Percentiles rank a stretch among this genome's conserved stretches.
Conservation (phyloP, 2,888 invertebrate genomes). For the Laspeyria flexula region DNA sequence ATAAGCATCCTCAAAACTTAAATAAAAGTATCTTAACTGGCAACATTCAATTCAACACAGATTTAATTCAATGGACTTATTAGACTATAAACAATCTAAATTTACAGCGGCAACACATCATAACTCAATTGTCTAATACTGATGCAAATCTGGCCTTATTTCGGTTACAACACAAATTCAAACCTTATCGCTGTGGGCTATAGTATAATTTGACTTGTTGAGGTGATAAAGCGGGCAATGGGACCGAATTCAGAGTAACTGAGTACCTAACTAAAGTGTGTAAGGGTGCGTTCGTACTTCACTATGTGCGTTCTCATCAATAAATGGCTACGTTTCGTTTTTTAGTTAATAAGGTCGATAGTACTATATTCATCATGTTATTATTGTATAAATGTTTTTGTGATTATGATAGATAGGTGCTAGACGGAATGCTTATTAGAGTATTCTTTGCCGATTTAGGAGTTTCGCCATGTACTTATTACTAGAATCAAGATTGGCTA, state of each 20-base stretch:
- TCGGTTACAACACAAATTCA: not conserved
- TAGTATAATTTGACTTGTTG: not conserved
- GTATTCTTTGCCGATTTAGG: too few relatives aligned
- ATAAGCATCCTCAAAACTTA: not conserved
- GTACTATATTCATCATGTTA: too few relatives aligned
- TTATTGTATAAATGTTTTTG: too few relatives aligned
- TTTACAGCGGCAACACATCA: conserved; percentile 33
- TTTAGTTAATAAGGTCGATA: too few relatives aligned
- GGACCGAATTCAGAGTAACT: conserved; percentile 23
- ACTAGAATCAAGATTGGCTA: too few relatives aligned
- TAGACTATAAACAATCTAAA: conserved; percentile 30
- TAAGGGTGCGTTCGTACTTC: conserved; percentile 2
- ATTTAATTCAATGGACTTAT: conserved; percentile 33
- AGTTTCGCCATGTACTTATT: too few relatives aligned
- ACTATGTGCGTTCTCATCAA: not conserved
- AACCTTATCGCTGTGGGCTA: not conserved
- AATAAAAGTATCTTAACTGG: not conserved
- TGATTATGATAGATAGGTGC: too few relatives aligned
- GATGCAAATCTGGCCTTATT: conserved; percentile 55
- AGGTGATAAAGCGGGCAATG: conserved; percentile 1
- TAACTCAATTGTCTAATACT: conserved; percentile 53
- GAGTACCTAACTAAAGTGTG: conserved; percentile 31
- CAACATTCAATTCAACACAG: not conserved
- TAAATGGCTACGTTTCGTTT: not conserved
- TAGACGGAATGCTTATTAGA: too few relatives aligned